These are phyloP conservation scores for Sinelater perroti DNA, from an alignment of 2,888 invertebrate species.

Conservation along the genomic window DNA sequence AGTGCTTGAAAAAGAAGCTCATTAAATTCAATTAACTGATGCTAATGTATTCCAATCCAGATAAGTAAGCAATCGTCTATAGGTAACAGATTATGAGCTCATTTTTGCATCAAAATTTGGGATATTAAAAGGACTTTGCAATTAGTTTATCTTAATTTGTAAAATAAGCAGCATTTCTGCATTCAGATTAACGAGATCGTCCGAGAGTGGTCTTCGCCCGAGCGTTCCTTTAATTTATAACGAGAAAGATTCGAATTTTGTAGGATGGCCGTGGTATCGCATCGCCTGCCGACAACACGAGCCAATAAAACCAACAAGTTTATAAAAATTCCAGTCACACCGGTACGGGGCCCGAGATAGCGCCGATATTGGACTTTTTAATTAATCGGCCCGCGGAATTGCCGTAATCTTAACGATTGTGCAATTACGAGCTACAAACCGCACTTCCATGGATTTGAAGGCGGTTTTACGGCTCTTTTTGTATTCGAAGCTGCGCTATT, in stretches of 20 bases:
- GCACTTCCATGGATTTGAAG: constrained; percentile 50
- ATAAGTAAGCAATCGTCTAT: too few species aligned
- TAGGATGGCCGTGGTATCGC: not conserved
- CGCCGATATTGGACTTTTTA: constrained; percentile 16
- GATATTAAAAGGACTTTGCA: too few species aligned
- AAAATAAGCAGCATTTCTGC: too few species aligned
- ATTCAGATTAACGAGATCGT: too few species aligned
- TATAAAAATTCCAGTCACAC: constrained; percentile 11
- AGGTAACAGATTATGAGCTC: too few species aligned
- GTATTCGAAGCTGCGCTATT: constrained; percentile 46
- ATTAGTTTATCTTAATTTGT: too few species aligned
- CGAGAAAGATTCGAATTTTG: not conserved
- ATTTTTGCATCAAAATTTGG: too few species aligned
- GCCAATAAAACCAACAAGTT: constrained; percentile 9
- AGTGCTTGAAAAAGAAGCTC: too few species aligned
- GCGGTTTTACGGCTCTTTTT: constrained; percentile 46
- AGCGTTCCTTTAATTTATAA: not conserved
- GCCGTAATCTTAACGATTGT: constrained; percentile 20
- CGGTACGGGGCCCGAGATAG: constrained; percentile 1
- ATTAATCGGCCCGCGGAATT: constrained; percentile 22
- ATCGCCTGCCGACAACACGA: not conserved
- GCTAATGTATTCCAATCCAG: too few species aligned
- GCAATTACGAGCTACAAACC: constrained; percentile 39
- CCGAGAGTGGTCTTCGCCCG: not conserved
- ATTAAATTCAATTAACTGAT: too few species aligned